Evolutionary conservation across 1,140 invertebrate species (phyloP), one percentile per base, ranked within the genome.

Genomic region (Lucilia sericata): DNA sequence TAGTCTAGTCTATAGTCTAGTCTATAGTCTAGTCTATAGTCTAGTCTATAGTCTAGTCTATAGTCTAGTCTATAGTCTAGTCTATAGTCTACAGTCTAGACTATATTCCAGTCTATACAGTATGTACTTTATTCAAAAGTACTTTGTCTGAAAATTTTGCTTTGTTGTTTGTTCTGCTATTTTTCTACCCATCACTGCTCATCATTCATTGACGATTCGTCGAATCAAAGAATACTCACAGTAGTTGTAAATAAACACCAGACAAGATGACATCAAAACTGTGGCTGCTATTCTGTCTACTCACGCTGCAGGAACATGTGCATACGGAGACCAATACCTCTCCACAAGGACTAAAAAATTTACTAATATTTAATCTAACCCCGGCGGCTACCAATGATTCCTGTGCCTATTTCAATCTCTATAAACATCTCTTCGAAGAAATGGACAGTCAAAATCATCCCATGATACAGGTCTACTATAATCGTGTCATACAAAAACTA

Each of bases 401-500:
- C 5, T 70, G 65, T 21, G n/a, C 21, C 7, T 19, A 70, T 2
- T 70, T 70, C 25, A 70, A 70, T 70, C 19, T 70, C 5, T 70
- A 70, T 25, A 70, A 70, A 21, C 8, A 70, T 70, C 7, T 70
- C 1, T 70, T 21, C 7, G 65, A 70, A 70, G 65, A 70, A 70
- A 70, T 70, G 65, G 10, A 70, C 9, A 70, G 65, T 70, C 65
- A 70, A 70, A 70, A 70, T 70, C 65, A 70, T 70, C 65, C 65
- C 0, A 70, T 21, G 21, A 70, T 70, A 2, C 65, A 70, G 21
- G 10, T 12, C 9, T 70, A 19, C 12, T 70, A 70, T 12, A 70
- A 70, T 21, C 17, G 65, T 2, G 65, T 70, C 0, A 12, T 70
- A 25, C 65, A 70, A 21, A 70, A 70, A 9, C n/a, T 21, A 2